These are phyloP conservation scores for Penelope pileata DNA, from an alignment of 2,113 vertebrate genomes.

Conservation along the genomic window DNA sequence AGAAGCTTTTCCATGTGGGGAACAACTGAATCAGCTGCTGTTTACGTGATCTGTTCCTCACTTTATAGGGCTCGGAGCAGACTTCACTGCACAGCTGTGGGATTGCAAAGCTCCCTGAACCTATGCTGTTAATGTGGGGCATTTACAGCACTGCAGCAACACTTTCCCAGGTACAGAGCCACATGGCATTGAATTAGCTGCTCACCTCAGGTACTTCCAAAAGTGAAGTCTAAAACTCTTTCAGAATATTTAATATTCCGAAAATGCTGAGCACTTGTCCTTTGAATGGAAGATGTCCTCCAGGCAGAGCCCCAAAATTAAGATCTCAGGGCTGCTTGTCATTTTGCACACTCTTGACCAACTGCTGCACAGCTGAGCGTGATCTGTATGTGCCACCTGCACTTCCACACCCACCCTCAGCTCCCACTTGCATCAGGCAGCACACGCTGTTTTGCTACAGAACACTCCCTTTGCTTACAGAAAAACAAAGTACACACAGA, in stretches of 20 bases:
- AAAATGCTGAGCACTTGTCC: background rate
- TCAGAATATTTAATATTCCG: background rate
- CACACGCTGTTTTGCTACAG: background rate
- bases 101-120: background rate
- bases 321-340: background rate
- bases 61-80: background rate
- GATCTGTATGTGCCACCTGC: background rate
- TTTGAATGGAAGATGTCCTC: background rate
- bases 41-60: background rate
- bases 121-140: background rate
- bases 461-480: background rate
- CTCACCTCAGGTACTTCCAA: background rate
- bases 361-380: background rate
- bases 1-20: background rate
- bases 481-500: background rate
- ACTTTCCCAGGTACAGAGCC: background rate
- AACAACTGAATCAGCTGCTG: background rate
- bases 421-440: background rate
- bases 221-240: background rate
- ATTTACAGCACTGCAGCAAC: rapidly evolving
- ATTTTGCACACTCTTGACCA: background rate
- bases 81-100: background rate
- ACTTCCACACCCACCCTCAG: background rate
- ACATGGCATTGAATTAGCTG: background rate
- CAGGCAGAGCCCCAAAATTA: background rate